phyloP scores from a whole-genome alignment of 2,113 vertebrate species.

The Stigmatopora argus region DNA sequence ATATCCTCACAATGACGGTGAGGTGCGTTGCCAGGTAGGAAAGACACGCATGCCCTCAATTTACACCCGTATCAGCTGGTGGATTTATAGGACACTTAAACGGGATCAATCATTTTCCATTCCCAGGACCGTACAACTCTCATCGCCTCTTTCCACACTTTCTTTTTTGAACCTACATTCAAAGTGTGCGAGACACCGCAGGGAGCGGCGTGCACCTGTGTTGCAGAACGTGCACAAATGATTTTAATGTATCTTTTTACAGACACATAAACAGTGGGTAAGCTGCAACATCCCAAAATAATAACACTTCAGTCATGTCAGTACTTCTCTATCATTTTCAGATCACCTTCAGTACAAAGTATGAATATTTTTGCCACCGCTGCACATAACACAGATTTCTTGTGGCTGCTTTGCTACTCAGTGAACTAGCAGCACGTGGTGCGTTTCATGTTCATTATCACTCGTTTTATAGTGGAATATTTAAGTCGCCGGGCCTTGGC shows the following conservation, averaged over 20 bases:
- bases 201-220: conserved; percentile 29
- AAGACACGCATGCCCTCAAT: conserved; percentile 49
- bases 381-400: conserved; percentile 27
- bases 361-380: not conserved
- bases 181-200: conserved; percentile 27
- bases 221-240: conserved; percentile 9
- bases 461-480: conserved; percentile 76
- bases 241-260: conserved; percentile 29
- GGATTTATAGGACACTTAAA: conserved; percentile 65
- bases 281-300: no score
- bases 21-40: conserved; percentile 67
- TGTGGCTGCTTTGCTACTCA: conserved; percentile 50
- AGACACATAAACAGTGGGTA: not conserved
- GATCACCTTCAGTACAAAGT: not conserved
- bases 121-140: conserved; percentile 50
- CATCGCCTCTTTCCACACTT: conserved; percentile 58
- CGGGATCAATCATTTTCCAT: conserved; percentile 70
- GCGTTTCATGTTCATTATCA: conserved; percentile 69
- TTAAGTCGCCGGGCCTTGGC: conserved; percentile 68
- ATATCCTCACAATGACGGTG: conserved; percentile 61
- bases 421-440: conserved; percentile 50
- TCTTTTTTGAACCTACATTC: conserved; percentile 47
- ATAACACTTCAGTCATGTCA: not conserved
- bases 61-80: conserved; percentile 64
- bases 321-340: not conserved